These are phyloP conservation scores for Sinohyriopsis cumingii DNA, from an alignment of 2,888 invertebrate genomes.

Conservation along the genomic window DNA sequence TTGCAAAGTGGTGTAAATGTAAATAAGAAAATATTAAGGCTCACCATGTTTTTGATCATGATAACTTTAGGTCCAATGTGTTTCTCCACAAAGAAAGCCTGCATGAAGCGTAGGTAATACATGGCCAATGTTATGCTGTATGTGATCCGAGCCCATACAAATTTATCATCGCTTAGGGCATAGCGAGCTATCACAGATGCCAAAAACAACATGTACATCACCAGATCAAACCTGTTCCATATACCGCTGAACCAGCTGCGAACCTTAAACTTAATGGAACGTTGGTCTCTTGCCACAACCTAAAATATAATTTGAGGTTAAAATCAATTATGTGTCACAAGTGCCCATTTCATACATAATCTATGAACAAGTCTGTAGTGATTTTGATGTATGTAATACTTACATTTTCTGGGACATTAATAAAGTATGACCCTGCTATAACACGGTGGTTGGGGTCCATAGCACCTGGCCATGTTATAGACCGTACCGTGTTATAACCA, in stretches of 20 bases:
- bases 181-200: slow-evolving; percentile 63
- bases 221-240: slow-evolving; percentile 69
- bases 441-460: too few species aligned
- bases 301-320: slow-evolving; percentile 28
- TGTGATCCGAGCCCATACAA: slow-evolving; percentile 60
- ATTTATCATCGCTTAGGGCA: slow-evolving; percentile 41
- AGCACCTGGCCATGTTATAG: too few species aligned
- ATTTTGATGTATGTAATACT: too few species aligned
- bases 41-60: slow-evolving; percentile 71
- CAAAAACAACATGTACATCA: slow-evolving; percentile 63
- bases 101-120: slow-evolving; percentile 68
- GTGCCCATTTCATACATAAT: too few species aligned
- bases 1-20: too few species aligned
- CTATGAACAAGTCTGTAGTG: too few species aligned
- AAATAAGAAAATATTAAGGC: slow-evolving; percentile 6
- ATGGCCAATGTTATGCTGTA: slow-evolving; percentile 67
- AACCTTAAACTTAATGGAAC: slow-evolving; percentile 59
- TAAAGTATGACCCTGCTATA: too few species aligned
- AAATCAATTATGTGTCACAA: not conserved
- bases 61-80: slow-evolving; percentile 72
- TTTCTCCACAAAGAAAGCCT: slow-evolving; percentile 67
- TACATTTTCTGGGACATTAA: too few species aligned
- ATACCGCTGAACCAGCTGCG: slow-evolving; percentile 60
- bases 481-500: too few species aligned
- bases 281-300: slow-evolving; percentile 60